Evolutionary conservation across 1,140 invertebrate species (phyloP), one percentile per base, ranked within the genome.

Genomic region (Drosophila triauraria): DNA sequence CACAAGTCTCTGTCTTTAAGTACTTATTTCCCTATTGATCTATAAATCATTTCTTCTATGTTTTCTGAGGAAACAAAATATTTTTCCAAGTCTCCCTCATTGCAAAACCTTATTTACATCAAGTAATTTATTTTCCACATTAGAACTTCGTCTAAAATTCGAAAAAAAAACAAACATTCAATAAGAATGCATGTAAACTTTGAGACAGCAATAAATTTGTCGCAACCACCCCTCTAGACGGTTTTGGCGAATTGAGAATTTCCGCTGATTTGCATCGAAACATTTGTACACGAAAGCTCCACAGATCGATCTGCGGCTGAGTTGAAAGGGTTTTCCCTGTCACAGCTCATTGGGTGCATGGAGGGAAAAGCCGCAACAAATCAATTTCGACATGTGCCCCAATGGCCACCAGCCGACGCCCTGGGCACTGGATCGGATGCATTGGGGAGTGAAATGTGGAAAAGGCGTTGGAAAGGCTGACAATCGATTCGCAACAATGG

Each of bases 321-420:
- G 85, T 79, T 88, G 75, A 84, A 90, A 84, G 64, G 53, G 48
- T 81, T 82, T 90, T 81, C 58, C 61, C 83, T 62, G 75, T 90
- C 77, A 79, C 85, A 90, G 78, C 75, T 90, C 85, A 88, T 46
- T 90, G 85, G 70, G 10, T 75, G 53, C 60, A 44, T 40, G 68
- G 44, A 57, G 60, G 61, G 47, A 63, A 62, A 84, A 72, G 64
- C 67, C 75, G 75, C 70, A 71, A 32, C 81, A 90, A 88, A 90
- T 88, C 81, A 72, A 85, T 90, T 82, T 90, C 9, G 85, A 90
- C 81, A 85, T 79, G 71, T 84, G 80, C 72, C 51, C 48, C 58
- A 63, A 47, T 48, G 20, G 20, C 20, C 20, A 20, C 20, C 20
- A 50, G 54, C 9, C 60, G 27, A 20, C 51, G 48, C 72, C 43